Evolutionary conservation across 1,140 invertebrate species (phyloP).

Genomic region (Heliconius eleuchia): DNA sequence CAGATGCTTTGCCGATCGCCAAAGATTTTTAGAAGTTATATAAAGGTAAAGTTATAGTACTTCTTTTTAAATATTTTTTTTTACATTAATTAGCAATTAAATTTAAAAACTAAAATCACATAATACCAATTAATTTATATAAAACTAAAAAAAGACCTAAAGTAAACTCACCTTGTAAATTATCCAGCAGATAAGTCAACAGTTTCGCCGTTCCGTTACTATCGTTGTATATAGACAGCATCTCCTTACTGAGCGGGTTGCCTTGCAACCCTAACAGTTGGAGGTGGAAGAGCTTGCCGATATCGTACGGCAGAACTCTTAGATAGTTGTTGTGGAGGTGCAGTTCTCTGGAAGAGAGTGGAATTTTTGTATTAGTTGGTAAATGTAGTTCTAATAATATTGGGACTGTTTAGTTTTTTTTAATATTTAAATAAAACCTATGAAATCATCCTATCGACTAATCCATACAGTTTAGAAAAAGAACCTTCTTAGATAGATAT

Average conservation of each 20-base stretch:
- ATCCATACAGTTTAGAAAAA: too few relatives aligned
- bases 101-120: too few relatives aligned
- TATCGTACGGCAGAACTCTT: constrained; percentile 95
- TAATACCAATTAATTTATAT: too few relatives aligned
- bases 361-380: neutral
- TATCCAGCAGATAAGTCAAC: constrained; percentile 95
- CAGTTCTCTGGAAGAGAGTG: constrained; percentile 89
- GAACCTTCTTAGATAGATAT: too few relatives aligned
- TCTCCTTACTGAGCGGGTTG: constrained; percentile 96
- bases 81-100: too few relatives aligned
- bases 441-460: too few relatives aligned
- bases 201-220: constrained; percentile 96
- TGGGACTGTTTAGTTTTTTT: too few relatives aligned
- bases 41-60: too few relatives aligned
- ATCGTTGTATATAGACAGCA: constrained; percentile 95
- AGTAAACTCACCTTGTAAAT: constrained; percentile 91
- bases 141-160: neutral
- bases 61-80: too few relatives aligned
- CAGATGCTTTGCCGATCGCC: too few relatives aligned
- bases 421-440: too few relatives aligned
- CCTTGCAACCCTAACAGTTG: constrained; percentile 94
- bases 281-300: constrained; percentile 98
- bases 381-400: neutral
- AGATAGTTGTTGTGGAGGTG: constrained; percentile 97
- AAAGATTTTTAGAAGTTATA: too few relatives aligned